Percentiles rank a stretch among this genome's conserved stretches.
Conservation (phyloP, 1,140 invertebrate species). For the Aphis gossypii region DNA sequence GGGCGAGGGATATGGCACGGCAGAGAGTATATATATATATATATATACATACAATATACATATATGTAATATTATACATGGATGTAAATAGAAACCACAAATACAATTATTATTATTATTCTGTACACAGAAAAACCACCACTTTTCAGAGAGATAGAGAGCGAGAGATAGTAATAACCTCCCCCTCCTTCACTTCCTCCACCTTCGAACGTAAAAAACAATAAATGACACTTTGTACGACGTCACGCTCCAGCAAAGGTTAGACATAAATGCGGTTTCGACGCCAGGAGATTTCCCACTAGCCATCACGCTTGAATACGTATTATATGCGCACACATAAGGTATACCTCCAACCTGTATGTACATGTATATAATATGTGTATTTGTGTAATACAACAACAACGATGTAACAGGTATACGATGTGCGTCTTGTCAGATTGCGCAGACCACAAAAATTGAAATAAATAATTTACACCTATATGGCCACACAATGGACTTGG, state of each 20-base stretch:
- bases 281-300: slow-evolving; percentile 1
- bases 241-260: slow-evolving; percentile 26
- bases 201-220: not conserved
- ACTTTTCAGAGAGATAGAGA: not conserved
- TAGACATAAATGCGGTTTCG: slow-evolving; percentile 39
- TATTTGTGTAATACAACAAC: not conserved
- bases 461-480: slow-evolving; percentile 31
- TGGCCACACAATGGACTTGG: not conserved
- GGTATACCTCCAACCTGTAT: not conserved
- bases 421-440: not conserved
- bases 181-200: not conserved
- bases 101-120: slow-evolving; percentile 39
- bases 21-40: not conserved
- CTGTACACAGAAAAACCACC: slow-evolving; percentile 2
- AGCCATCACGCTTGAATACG: not conserved
- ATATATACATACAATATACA: not conserved
- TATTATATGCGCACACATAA: not conserved
- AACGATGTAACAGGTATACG: not conserved
- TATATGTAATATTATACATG: not conserved
- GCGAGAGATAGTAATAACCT: not conserved
- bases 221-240: slow-evolving; percentile 27
- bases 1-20: not conserved
- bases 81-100: slow-evolving; percentile 26
- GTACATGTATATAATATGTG: not conserved
- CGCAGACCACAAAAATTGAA: slow-evolving; percentile 34